A percentile compares a stretch with the other conserved stretches of the same genome.
Evolutionary conservation across 2,113 vertebrate species (phyloP).

Genomic region (Heterochromis multidens): DNA sequence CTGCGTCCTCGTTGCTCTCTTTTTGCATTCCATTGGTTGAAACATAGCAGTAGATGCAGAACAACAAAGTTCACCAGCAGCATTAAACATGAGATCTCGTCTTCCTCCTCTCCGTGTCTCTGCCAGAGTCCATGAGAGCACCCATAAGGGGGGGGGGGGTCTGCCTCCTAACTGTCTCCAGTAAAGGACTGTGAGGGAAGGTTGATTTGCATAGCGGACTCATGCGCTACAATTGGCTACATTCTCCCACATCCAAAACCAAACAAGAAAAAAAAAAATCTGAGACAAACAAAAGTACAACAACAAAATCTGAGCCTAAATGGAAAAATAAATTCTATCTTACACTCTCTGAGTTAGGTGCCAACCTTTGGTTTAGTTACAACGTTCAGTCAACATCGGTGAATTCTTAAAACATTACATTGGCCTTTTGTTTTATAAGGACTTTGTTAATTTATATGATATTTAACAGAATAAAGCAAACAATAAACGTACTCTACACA

Average conservation of each 20-base stretch:
- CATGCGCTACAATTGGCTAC: conserved; percentile 80
- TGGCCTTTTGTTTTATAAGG: conserved; percentile 48
- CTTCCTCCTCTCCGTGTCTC: conserved; percentile 6
- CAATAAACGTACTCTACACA: conserved; percentile 54
- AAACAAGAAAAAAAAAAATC: no score
- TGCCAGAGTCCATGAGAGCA: conserved; percentile 43
- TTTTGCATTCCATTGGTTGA: conserved; percentile 53
- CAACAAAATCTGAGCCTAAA: conserved; percentile 41
- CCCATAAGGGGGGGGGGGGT: conserved; percentile 40
- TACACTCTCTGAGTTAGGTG: conserved; percentile 62
- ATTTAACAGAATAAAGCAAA: conserved; percentile 56
- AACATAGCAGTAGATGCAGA: conserved; percentile 55
- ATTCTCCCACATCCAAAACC: conserved; percentile 74
- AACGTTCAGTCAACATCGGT: conserved; percentile 63
- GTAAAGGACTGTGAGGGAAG: conserved; percentile 72
- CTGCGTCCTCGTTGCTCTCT: conserved; percentile 23
- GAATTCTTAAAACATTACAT: conserved; percentile 48
- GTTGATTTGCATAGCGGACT: conserved; percentile 82
- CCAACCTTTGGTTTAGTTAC: conserved; percentile 80
- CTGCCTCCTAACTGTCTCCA: conserved; percentile 70
- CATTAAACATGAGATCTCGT: conserved; percentile 52
- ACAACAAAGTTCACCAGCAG: conserved; percentile 66
- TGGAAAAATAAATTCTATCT: conserved; percentile 30
- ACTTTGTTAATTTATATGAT: conserved; percentile 39
- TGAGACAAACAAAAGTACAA: neutral